Conservation (phyloP, 37 sponge, comb jelly and placozoan genomes). For the Bolinopsis microptera region DNA sequence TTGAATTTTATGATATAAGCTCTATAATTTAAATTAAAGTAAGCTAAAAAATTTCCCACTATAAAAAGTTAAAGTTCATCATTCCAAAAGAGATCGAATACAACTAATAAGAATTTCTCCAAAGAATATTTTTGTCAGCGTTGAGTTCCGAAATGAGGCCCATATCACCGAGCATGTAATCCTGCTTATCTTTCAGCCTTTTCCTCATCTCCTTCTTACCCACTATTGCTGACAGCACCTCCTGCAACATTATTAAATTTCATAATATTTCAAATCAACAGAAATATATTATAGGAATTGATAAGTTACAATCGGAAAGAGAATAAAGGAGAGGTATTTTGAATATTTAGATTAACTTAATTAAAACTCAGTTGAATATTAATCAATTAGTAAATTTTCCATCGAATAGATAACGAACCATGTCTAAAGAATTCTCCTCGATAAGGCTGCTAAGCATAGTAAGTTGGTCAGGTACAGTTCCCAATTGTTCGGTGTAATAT, state of each 20-base stretch:
- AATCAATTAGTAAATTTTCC: too few species aligned
- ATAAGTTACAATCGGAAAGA: too few species aligned
- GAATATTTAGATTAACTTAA: too few species aligned
- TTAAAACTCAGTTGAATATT: too few species aligned
- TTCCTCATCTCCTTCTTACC: slow-evolving; percentile 42
- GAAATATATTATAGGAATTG: too few species aligned
- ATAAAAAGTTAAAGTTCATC: too few species aligned
- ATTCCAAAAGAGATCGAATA: too few species aligned
- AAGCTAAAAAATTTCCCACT: too few species aligned
- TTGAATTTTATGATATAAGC: too few species aligned
- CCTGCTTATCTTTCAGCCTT: slow-evolving; percentile 31
- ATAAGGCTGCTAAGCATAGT: not conserved
- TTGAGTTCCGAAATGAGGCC: slow-evolving; percentile 26
- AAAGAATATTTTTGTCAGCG: not conserved
- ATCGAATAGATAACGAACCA: too few species aligned
- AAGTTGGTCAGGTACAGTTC: not conserved
- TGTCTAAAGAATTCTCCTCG: not conserved
- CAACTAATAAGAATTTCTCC: slow-evolving; percentile 26
- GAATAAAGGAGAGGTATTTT: too few species aligned
- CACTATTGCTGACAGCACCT: slow-evolving; percentile 13
- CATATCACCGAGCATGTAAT: slow-evolving; percentile 15
- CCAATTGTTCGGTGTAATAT: not conserved
- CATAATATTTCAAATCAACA: not conserved
- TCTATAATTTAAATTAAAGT: too few species aligned
- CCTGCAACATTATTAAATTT: not conserved